A percentile compares a stretch with the other conserved stretches of the same genome.
Conservation (phyloP, 2,113 vertebrate species). For the Sciurus niger region DNA sequence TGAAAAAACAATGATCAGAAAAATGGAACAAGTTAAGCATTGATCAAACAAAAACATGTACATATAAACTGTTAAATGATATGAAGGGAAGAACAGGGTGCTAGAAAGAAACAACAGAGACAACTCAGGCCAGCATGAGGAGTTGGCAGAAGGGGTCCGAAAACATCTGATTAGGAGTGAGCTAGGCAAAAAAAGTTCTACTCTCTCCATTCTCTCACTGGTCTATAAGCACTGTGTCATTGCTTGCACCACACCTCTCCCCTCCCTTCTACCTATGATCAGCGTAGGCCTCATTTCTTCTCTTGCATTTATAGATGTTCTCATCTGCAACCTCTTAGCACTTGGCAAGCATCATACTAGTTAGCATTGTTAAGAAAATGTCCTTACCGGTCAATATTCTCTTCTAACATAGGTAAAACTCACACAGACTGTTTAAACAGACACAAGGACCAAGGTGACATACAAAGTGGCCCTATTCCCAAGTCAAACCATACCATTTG, state of each 20-base stretch:
- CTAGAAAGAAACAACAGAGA: not conserved
- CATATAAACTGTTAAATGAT: rapidly evolving
- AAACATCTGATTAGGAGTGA: not conserved
- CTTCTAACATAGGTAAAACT: not conserved
- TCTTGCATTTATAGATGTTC: not conserved
- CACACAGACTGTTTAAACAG: rapidly evolving
- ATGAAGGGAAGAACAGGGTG: not conserved
- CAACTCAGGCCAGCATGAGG: rapidly evolving
- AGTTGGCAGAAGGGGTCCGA: not conserved
- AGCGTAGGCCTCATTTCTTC: not conserved
- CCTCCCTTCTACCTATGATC: not conserved
- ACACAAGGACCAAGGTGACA: rapidly evolving
- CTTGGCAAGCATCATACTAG: not conserved
- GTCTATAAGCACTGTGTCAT: no score
- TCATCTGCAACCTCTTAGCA: not conserved
- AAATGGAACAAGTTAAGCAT: rapidly evolving
- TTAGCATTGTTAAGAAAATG: not conserved
- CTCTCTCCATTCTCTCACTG: no score
- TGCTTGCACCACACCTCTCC: not conserved
- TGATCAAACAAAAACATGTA: not conserved
- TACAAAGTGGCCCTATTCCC: not conserved
- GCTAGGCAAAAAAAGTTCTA: no score
- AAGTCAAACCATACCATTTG: not conserved
- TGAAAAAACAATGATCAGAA: not conserved
- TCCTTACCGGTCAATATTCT: no score